Base-by-base conservation (phyloP, 2,113 vertebrate species). In the Diadophis punctatus region DNA sequence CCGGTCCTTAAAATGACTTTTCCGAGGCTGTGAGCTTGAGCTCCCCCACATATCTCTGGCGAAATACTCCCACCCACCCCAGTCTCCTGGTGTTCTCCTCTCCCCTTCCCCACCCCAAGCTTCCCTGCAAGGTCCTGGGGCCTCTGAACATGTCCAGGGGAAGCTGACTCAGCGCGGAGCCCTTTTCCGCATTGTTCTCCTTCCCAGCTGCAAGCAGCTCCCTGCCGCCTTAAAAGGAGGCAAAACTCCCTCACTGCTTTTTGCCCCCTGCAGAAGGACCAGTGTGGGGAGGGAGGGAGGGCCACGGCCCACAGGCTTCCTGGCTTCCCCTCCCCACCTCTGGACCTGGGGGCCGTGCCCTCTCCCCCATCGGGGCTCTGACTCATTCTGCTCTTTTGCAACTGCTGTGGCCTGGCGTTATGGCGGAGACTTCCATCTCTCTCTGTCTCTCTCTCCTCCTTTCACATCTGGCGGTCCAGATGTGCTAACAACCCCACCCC, bases 151-250 rank as follows among this genome's bases (percentile, higher is more conserved):
- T 8, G 16, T 16, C 68, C n/a, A n/a, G 30, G 68, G 63, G 68
- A 80, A 80, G n/a, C n/a, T 80, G 68, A 80, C 68, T 80, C 68
- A 80, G 68, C 7, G n/a, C 6, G 2, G n/a, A 80, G 68, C 68
- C 68, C 68, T 39, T 39, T 9, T 39, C 16, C 16, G 16, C 68
- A 39, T 39, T 39, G 16, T 39, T 39, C 22, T 5, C 22, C 48
- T 52, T 34, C 18, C 20, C 87, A 4, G 87, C 3, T 8, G 34
- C 10, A 27, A n/a, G 60, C 23, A n/a, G 23, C 23, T 48, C 84
- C 34, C 84, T 10, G 10, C 46, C 90, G 51, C 93, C 93, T 91
- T 93, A 91, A 89, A 93, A 93, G 93, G 93, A 93, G 90, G 53
- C 43, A 60, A 43, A 93, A 27, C 20, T 14, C 30, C 30, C 56